Evolutionary conservation across 2,113 vertebrate genomes (phyloP).

Genomic region (Pelmatolapia mariae): DNA sequence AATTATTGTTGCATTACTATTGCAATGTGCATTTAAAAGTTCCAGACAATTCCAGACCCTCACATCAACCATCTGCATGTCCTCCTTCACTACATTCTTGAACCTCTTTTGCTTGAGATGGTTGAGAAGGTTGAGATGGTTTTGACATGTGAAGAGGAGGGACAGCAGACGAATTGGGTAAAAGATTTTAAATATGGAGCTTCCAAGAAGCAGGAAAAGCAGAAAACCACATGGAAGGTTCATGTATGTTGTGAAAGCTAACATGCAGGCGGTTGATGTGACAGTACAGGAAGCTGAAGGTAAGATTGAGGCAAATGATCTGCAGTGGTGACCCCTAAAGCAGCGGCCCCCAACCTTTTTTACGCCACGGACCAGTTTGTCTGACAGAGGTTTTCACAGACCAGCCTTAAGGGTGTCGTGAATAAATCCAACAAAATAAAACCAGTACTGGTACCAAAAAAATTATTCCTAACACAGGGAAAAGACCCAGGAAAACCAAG

Average conservation of each 20-base stretch:
- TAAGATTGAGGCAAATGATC: neutral
- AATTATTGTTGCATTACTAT: neutral
- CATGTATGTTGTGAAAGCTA: neutral
- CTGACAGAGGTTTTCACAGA: too few species aligned
- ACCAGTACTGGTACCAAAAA: too few species aligned
- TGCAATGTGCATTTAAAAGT: neutral
- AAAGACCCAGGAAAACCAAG: too few species aligned
- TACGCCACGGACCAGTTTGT: too few species aligned
- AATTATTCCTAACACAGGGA: too few species aligned
- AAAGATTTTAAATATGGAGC: neutral
- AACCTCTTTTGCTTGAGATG: neutral
- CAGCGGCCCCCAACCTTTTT: too few species aligned
- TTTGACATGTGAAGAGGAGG: neutral
- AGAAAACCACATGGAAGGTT: neutral
- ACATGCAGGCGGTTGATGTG: neutral
- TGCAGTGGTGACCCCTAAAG: neutral
- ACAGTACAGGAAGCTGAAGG: rapidly evolving
- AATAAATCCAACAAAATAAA: too few species aligned
- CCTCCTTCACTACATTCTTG: rapidly evolving
- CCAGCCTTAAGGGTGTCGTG: too few species aligned
- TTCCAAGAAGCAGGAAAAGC: neutral
- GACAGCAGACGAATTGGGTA: neutral
- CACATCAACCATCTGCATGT: neutral
- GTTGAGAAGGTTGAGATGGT: neutral
- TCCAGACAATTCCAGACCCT: neutral